Base-by-base conservation (phyloP, 2,113 vertebrate genomes). In the Synchiropus splendidus region DNA sequence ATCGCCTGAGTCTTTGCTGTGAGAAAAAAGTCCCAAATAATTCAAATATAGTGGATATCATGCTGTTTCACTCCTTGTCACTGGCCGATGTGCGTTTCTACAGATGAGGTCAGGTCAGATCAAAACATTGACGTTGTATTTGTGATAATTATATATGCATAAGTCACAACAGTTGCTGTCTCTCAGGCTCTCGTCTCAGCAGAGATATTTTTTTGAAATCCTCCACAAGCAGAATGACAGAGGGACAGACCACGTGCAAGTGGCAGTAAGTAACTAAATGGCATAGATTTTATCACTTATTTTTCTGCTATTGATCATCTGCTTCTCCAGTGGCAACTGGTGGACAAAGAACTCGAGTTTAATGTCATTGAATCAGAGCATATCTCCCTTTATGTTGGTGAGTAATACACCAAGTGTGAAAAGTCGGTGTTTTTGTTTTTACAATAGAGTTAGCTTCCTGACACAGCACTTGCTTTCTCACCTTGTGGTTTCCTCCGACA, bases 141-240 rank as follows among this genome's bases (percentile, higher is more conserved):
- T n/a, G n/a, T n/a, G n/a, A n/a, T n/a, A n/a, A n/a, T n/a, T n/a
- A n/a, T 12, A 36, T 14, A 14, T 36, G 6, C 11, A 13, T n/a
- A 10, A 2, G 13, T 40, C 14, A 30, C 2, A n/a, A 11, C n/a
- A n/a, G n/a, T n/a, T n/a, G n/a, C 16, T 65, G 11, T 71, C 18
- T 33, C 8, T 0, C 76, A 98, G 94, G 65, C 66, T 98, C 48
- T 85, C 77, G 27, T 63, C 86, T 2, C 48, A 75, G 41, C 78
- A 27, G 54, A 88, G 65, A 72, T 97, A 96, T 75, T 98, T 90
- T 60, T 98, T 98, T 49, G 94, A 98, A 78, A 74, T 98, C 37
- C 77, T 98, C 18, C 89, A 95, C 83, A 94, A 96, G 62, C 92
- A 97, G 63, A 78, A 94, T 1, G 56, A 86, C 18, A 64, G 58